Evolutionary conservation across 2,888 invertebrate species (phyloP), one percentile per base, ranked within the genome.

Genomic region (Habrosyne pyritoides): DNA sequence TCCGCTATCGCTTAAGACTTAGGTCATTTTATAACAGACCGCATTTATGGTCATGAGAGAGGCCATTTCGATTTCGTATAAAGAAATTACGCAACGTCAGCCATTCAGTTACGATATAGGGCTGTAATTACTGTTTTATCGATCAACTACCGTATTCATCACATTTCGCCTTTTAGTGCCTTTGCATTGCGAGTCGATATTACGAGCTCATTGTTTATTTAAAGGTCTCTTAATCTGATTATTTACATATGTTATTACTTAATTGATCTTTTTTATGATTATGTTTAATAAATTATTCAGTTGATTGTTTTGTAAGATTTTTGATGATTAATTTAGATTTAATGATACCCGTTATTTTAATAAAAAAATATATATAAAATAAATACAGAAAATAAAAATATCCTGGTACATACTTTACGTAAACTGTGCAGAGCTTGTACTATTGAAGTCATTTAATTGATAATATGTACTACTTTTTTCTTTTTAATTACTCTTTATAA

Each of bases 91-190:
- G 67, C 66, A 78, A 75, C 53, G 55, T 59, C 68, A 67, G 64
- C 63, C 59, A n/a, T 47, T 21, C 24, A n/a, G 47, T 24, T 22
- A 47, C 24, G 22, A 12, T 24, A 24, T 47, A 14, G 42, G 42
- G n/a, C 67, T 53, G 57, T 78, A 78, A 81, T 80, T 79, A 68
- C 76, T 66, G 68, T 65, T 68, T 73, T 73, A 78, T 75, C 70
- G 69, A 63, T 57, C 58, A 57, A 67, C 72, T 73, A 73, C 71
- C 59, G 71, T 69, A 73, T 68, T 57, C 71, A 68, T 70, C 67
- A 62, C 60, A 61, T 67, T 69, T 61, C 60, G 59, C 42, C 18
- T 42, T 36, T 42, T 8, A 42, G 60, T 59, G 69, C 58, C 52
- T 42, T 18, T 42, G 61, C 67, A 71, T 66, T 66, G 53, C 61